Base-by-base conservation (phyloP, 2,113 vertebrate species). In the Cyprinodon tularosa region DNA sequence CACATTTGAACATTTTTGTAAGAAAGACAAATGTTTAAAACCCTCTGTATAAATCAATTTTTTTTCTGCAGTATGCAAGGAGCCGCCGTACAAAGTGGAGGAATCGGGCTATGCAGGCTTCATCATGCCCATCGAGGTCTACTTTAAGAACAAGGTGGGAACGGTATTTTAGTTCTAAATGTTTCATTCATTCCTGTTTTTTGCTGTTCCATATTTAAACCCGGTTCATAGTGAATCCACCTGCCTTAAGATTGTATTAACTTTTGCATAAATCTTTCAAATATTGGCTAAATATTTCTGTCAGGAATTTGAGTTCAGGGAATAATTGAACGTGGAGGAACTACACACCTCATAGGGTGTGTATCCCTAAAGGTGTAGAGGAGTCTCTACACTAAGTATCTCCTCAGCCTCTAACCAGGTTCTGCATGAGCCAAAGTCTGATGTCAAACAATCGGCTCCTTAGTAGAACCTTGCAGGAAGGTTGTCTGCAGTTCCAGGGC, bases 41-140 rank as follows among this genome's bases (percentile, higher is more conserved):
- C 9, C 11, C 6, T 45, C 44, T 45, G 20, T 42, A 57, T 59
- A n/a, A 22, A 20, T 50, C n/a, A 36, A 61, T 12, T 47, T 39
- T 79, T 0, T 64, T 15, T 79, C 47, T 89, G 89, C 92, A 99
- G 98, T 98, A 89, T 99, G 98, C 93, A 99, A 99, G 92, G 98
- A 99, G 92, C 98, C 98, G 73, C 98, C 96, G 3, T 99, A 99
- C 93, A 99, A 98, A 92, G 97, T 99, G 91, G 98, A 99, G 80
- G 98, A 99, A 92, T 98, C 97, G 67, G 98, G 98, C 67, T 99
- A 99, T 0, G 98, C 98, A 36, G 98, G 98, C 78, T 99, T 99
- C 94, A 98, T 99, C 88, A 98, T 99, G 96, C 98, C 97, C 59
- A 99, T 99, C 72, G 98, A 99, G 92, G 98, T 99, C 79, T 95